Evolutionary conservation across 1,140 invertebrate genomes (phyloP), one percentile per base, ranked within the genome.

Genomic region (Diachasma alloeum): DNA sequence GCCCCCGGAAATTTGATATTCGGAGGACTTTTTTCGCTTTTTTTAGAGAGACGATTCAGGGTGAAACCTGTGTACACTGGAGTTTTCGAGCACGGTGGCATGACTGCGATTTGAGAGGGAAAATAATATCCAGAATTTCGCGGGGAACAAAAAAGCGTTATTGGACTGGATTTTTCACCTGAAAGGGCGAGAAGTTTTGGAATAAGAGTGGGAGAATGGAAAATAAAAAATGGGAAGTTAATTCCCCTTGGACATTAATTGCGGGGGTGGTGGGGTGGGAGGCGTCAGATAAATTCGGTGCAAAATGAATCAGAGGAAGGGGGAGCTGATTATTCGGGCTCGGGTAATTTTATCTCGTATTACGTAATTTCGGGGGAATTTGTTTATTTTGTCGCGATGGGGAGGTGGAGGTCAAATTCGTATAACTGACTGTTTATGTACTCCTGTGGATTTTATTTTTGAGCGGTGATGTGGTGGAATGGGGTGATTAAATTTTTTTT

Each of bases 1-100:
- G 17, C 19, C 22, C 11, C 31, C 63, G 46, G 63, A 80, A 74
- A 69, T 31, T 63, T 76, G 78, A 72, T 72, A 56, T 70, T 70
- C 37, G 0, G 36, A 13, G 4, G 11, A 46, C 9, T 24, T 5
- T 6, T 37, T 78, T 72, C 48, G 63, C 46, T 53, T 22, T 19
- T 17, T 46, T n/a, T 59, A n/a, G 24, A 8, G 59, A 24, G 24
- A 13, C n/a, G 11, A 31, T 63, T 59, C 17, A 9, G 48, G 48
- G 48, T n/a, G 9, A 13, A 17, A 42, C 10, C 13, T 42, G 39
- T 11, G 39, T 4, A 42, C 39, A 42, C 9, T 42, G 39, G n/a
- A n/a, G 3, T 48, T 48, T 48, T 48, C 44, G n/a, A n/a, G 11
- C 10, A 8, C 44, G 44, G n/a, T 53, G 17, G 9, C 48, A 53